These are phyloP conservation scores for Ganaspis brasiliensis DNA, from an alignment of 2,888 invertebrate species.

Conservation along the genomic window DNA sequence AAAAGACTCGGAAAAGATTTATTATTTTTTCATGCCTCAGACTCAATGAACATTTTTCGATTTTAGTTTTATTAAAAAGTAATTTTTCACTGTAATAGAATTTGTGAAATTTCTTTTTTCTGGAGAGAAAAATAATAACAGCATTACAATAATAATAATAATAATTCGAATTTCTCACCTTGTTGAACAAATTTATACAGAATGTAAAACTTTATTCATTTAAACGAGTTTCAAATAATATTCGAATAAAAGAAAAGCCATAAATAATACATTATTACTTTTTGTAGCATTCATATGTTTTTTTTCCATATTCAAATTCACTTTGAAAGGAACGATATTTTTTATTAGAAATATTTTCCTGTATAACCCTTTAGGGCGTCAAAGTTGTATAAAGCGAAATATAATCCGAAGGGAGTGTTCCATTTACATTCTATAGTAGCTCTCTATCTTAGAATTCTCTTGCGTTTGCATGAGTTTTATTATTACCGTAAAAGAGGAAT, in stretches of 20 bases:
- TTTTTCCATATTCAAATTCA: not conserved
- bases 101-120: no score
- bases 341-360: conserved; percentile 13
- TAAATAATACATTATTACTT: no score
- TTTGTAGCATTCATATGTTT: conserved; percentile 12
- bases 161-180: no score
- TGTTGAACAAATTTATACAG: no score
- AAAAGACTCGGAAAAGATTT: conserved; percentile 7
- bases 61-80: not conserved
- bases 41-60: not conserved
- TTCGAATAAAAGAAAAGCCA: no score
- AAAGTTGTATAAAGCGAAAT: not conserved
- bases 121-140: no score
- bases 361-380: conserved; percentile 11
- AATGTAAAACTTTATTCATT: no score
- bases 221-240: no score
- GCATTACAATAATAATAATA: no score
- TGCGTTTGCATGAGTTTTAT: conserved; percentile 36
- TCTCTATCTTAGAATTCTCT: conserved; percentile 21
- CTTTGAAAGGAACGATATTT: not conserved
- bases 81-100: no score
- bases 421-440: conserved; percentile 31
- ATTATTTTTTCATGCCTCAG: not conserved
- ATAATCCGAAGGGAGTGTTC: conserved; percentile 5
- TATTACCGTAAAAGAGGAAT: conserved; percentile 32